Base-by-base conservation (phyloP, 2,888 invertebrate species). In the Nomada fabriciana region DNA sequence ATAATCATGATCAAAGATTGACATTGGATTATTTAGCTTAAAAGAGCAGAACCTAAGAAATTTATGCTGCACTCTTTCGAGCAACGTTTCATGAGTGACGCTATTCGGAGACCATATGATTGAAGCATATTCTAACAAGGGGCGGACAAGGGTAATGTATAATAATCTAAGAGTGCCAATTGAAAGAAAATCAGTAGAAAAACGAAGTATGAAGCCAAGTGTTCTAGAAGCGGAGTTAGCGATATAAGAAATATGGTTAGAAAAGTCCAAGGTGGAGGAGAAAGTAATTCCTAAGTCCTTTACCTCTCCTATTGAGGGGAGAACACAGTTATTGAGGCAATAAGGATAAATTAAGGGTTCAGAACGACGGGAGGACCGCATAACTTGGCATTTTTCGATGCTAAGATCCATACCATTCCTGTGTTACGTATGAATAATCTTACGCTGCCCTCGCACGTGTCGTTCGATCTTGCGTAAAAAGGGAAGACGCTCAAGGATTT, bases 281-380 rank as follows among this genome's bases (percentile, higher is more conserved):
- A 63, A 63, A 63, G 20, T 42, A 43, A 63, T 63, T 47, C 43
- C 43, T 11, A 63, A 43, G 13, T 43, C 61, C 20, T n/a, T 61
- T 1, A 36, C 60, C 42, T 42, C 60, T 60, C 3, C 36, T 60
- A 36, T 60, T 60, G 29, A 9, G n/a, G 61, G 20, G n/a, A 43
- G 18, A 47, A 63, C 20, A 23, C 43, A 23, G 43, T 43, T 43
- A 43, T 20, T 63, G 11, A 63, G 23, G 13, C n/a, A 4, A 20
- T 10, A 63, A 13, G 20, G 43, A 63, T 47, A 43, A 0, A 43
- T 63, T 11, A 23, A 43, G 4, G 42, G 23, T 43, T 20, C 20
- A 20, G 61, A 63, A 23, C 43, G 20, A 63, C 43, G 61, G 61
- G 43, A 63, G 43, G 43, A 63, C 43, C 43, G 3, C 23, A 43